These are phyloP conservation scores for Microcaecilia unicolor DNA, from an alignment of 2,797 vertebrate species.

Conservation along the genomic window DNA sequence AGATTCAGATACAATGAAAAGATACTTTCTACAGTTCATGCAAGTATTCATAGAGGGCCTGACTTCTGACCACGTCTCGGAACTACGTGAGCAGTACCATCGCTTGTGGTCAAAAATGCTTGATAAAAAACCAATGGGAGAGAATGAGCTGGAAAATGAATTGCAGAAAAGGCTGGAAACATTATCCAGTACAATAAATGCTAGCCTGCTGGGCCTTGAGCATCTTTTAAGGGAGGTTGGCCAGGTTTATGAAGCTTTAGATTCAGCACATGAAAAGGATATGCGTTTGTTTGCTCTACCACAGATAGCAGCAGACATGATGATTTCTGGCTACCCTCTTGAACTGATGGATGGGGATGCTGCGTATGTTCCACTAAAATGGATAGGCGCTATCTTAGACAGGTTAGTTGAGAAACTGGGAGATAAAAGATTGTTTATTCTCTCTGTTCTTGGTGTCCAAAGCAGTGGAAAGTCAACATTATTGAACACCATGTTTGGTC, in stretches of 20 bases:
- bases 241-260: constrained; percentile 59
- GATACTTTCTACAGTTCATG: constrained; percentile 41
- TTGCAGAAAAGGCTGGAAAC: constrained; percentile 16
- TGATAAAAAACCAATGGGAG: constrained; percentile 10
- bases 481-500: constrained; percentile 64
- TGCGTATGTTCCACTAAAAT: constrained; percentile 52
- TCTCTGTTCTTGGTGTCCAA: constrained; percentile 61
- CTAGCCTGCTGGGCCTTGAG: constrained; percentile 47
- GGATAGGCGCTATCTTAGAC: constrained; percentile 53
- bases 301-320: constrained; percentile 45
- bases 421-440: constrained; percentile 52
- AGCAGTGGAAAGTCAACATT: constrained; percentile 67
- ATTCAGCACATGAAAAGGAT: constrained; percentile 3
- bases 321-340: constrained; percentile 50
- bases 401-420: constrained; percentile 46
- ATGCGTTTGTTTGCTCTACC: constrained; percentile 29
- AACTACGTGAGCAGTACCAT: constrained; percentile 22
- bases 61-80: constrained; percentile 9
- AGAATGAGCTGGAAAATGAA: rapidly evolving
- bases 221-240: constrained; percentile 57
- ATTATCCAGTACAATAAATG: constrained; percentile 31
- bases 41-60: constrained; percentile 30
- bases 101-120: constrained; percentile 26
- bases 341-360: constrained; percentile 67
- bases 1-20: constrained; percentile 6